A percentile compares a stretch with the other conserved stretches of the same genome.
These are phyloP conservation scores for Okapia johnstoni DNA, from an alignment of 2,113 vertebrate genomes.

Conservation along the genomic window DNA sequence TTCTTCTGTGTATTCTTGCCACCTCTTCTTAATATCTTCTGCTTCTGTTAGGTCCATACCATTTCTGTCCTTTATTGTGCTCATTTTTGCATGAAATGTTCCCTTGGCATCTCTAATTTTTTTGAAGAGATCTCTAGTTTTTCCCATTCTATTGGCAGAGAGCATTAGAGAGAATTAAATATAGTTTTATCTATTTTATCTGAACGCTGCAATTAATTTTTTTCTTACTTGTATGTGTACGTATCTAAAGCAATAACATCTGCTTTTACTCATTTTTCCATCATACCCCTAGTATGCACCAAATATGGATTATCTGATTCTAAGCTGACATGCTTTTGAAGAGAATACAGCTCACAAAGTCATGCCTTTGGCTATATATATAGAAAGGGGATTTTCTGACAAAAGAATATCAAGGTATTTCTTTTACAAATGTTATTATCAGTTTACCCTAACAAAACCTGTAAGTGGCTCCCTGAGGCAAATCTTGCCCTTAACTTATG, in stretches of 20 bases:
- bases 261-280: neutral
- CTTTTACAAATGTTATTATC: constrained; percentile 42
- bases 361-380: constrained; percentile 30
- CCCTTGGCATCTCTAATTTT: too few relatives aligned
- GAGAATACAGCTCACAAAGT: neutral
- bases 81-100: too few relatives aligned
- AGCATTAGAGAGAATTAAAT: neutral
- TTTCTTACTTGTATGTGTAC: neutral
- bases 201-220: neutral
- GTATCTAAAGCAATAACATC: neutral
- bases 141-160: too few relatives aligned
- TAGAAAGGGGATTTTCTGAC: constrained; percentile 30
- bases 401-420: constrained; percentile 34
- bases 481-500: neutral
- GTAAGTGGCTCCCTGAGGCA: neutral
- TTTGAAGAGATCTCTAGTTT: too few relatives aligned
- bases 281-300: neutral
- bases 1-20: too few relatives aligned
- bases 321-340: neutral
- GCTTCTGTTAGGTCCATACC: too few relatives aligned
- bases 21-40: too few relatives aligned
- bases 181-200: neutral
- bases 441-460: constrained; percentile 39
- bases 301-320: constrained; percentile 35
- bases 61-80: too few relatives aligned